These are phyloP conservation scores for Pasiphila rectangulata DNA, from an alignment of 2,888 invertebrate species.

Conservation along the genomic window DNA sequence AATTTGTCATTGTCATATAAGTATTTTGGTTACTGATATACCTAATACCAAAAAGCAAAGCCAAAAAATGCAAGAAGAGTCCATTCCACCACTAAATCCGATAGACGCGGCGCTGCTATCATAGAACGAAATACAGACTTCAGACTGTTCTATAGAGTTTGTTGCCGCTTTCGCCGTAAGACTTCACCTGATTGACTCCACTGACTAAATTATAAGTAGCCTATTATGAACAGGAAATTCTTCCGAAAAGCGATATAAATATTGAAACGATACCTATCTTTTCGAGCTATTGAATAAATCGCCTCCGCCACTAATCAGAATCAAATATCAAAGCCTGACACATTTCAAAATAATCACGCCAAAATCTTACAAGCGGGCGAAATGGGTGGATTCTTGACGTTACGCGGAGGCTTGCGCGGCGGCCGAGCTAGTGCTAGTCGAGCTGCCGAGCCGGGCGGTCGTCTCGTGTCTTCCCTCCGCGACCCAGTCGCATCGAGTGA, in stretches of 20 bases:
- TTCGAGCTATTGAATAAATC: conserved; percentile 23
- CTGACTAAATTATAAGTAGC: background rate
- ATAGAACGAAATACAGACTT: too few species aligned
- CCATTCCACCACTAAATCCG: too few species aligned
- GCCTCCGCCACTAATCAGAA: conserved; percentile 35
- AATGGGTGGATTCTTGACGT: conserved; percentile 54
- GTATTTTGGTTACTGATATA: too few species aligned
- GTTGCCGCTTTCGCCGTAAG: too few species aligned
- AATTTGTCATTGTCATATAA: too few species aligned
- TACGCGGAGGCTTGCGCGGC: conserved; percentile 68
- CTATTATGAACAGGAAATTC: conserved; percentile 4
- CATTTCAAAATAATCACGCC: conserved; percentile 39
- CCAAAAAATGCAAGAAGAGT: too few species aligned
- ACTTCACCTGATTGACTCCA: too few species aligned
- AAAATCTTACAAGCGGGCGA: conserved; percentile 51
- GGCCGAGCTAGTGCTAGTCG: conserved; percentile 56
- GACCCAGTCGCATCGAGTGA: conserved; percentile 49
- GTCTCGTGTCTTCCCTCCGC: conserved; percentile 38
- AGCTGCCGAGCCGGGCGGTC: conserved; percentile 50
- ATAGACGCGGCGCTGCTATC: too few species aligned
- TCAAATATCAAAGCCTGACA: conserved; percentile 40
- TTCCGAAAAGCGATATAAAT: conserved; percentile 7
- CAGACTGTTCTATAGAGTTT: too few species aligned
- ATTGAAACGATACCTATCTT: conserved; percentile 23
- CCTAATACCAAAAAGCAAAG: too few species aligned